A percentile compares a stretch with the other conserved stretches of the same genome.
These are phyloP conservation scores for Linnaemya vulpina DNA, from an alignment of 2,888 invertebrate genomes.

Conservation along the genomic window DNA sequence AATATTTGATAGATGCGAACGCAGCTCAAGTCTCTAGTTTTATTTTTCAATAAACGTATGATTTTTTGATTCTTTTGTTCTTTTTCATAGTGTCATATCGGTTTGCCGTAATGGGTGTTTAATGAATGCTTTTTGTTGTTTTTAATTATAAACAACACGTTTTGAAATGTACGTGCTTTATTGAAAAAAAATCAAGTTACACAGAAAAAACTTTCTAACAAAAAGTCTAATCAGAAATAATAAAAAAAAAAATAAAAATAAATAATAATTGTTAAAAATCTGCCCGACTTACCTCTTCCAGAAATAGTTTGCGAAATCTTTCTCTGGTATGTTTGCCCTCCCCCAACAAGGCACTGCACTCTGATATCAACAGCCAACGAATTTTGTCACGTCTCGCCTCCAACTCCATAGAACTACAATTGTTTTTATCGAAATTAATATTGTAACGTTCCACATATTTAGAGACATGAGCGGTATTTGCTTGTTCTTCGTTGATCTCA, in stretches of 20 bases:
- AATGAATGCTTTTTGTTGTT: neutral
- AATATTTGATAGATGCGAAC: too few relatives aligned
- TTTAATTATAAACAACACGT: conserved; percentile 30
- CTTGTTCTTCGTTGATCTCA: conserved; percentile 78
- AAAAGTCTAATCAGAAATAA: too few relatives aligned
- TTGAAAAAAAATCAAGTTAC: neutral
- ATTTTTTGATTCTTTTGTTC: too few relatives aligned
- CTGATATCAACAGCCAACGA: conserved; percentile 83
- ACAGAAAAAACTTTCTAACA: too few relatives aligned
- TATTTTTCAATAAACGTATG: too few relatives aligned
- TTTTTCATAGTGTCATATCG: too few relatives aligned
- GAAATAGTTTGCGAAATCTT: conserved; percentile 81
- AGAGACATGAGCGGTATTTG: conserved; percentile 69
- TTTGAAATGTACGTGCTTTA: conserved; percentile 34
- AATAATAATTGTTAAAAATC: neutral
- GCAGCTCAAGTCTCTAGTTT: too few relatives aligned
- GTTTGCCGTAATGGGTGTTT: neutral
- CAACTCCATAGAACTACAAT: conserved; percentile 83
- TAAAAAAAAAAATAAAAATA: neutral
- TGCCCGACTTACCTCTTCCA: conserved; percentile 80
- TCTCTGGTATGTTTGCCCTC: conserved; percentile 83
- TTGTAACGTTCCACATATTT: conserved; percentile 81
- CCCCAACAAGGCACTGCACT: conserved; percentile 82
- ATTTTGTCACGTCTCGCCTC: conserved; percentile 83
- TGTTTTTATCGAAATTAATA: conserved; percentile 81